Conservation (phyloP, 1,140 invertebrate species). For the Macrobrachium nipponense region DNA sequence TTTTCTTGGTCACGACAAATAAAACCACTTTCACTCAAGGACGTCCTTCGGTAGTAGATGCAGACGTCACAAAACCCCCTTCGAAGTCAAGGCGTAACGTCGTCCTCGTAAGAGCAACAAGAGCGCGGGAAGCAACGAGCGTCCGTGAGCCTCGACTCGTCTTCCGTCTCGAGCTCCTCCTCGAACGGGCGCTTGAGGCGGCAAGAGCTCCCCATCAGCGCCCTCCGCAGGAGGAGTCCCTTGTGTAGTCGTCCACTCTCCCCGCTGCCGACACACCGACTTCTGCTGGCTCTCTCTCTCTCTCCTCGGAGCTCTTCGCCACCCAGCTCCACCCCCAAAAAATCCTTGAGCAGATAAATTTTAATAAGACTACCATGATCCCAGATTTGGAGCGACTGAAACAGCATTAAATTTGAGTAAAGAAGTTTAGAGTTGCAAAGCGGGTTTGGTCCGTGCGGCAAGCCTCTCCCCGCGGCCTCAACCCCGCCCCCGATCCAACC, state of each 20-base stretch:
- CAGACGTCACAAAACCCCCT: no score
- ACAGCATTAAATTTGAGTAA: slow-evolving; percentile 65
- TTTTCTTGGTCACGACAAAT: no score
- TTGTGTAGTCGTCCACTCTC: slow-evolving; percentile 12
- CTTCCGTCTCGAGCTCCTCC: not conserved
- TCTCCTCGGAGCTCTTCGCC: slow-evolving; percentile 42
- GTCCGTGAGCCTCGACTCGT: not conserved
- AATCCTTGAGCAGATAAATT: slow-evolving; percentile 65
- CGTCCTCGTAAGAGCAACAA: no score
- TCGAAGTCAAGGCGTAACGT: no score
- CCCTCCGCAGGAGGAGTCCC: not conserved
- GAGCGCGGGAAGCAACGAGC: not conserved
- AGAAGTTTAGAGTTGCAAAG: slow-evolving; percentile 64
- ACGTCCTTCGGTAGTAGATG: no score
- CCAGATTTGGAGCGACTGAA: slow-evolving; percentile 64
- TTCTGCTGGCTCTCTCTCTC: slow-evolving; percentile 37
- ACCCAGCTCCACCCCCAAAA: slow-evolving; percentile 53
- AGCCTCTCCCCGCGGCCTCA: slow-evolving; percentile 60
- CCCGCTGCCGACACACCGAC: slow-evolving; percentile 1
- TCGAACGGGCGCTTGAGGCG: slow-evolving; percentile 1
- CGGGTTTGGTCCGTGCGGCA: slow-evolving; percentile 55
- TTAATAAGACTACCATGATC: slow-evolving; percentile 65
- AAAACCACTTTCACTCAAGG: no score
- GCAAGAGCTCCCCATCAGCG: not conserved
- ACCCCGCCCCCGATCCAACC: slow-evolving; percentile 50